Percentiles rank a stretch among this genome's conserved stretches.
Conservation (phyloP, 2,797 vertebrate species). For the Anguilla pacifica region DNA sequence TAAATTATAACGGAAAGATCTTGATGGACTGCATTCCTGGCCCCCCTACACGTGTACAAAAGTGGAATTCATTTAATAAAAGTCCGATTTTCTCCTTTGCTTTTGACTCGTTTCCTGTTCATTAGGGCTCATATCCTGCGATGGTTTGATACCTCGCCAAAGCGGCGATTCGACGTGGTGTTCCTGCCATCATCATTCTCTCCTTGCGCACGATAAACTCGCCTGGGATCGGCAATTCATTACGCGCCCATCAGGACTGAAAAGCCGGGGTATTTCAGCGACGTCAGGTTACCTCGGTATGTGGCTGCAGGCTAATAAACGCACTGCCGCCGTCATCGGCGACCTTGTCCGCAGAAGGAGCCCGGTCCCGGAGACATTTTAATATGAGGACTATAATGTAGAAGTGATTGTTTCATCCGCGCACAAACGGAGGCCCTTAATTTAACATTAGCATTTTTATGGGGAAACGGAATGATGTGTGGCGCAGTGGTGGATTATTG, state of each 20-base stretch:
- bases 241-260: neutral
- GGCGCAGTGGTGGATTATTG: slow-evolving; percentile 30
- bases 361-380: slow-evolving; percentile 27
- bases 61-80: slow-evolving; percentile 80
- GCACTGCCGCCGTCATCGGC: slow-evolving; percentile 20
- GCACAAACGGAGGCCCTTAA: slow-evolving; percentile 38
- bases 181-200: slow-evolving; percentile 40
- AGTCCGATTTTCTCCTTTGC: slow-evolving; percentile 71
- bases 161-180: slow-evolving; percentile 63
- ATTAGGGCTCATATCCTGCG: slow-evolving; percentile 68
- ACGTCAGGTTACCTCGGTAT: neutral
- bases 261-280: neutral
- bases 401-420: slow-evolving; percentile 58
- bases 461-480: slow-evolving; percentile 44
- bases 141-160: slow-evolving; percentile 56
- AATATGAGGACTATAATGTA: slow-evolving; percentile 51
- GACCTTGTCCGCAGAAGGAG: neutral
- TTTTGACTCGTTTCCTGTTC: slow-evolving; percentile 64
- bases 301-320: slow-evolving; percentile 40
- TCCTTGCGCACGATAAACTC: neutral
- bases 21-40: neutral
- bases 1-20: slow-evolving; percentile 1
- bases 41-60: slow-evolving; percentile 68
- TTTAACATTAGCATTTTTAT: slow-evolving; percentile 72
- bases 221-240: neutral